Percentiles rank a stretch among this genome's conserved stretches.
Conservation (phyloP, 2,797 vertebrate genomes). For the Protosalanx chinensis region DNA sequence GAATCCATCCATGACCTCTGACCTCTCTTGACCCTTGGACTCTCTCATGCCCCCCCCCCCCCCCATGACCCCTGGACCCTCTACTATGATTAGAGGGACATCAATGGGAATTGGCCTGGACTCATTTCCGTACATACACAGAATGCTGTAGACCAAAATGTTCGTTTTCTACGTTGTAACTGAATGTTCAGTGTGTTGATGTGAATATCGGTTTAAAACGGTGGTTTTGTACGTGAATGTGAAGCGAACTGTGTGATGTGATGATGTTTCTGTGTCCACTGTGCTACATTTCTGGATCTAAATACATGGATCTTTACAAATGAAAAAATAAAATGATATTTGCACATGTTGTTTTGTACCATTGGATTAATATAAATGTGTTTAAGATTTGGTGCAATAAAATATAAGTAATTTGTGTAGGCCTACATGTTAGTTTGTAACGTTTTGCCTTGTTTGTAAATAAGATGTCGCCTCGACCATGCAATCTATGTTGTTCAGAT, state of each 20-base stretch:
- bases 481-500: neutral
- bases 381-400: neutral
- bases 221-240: neutral
- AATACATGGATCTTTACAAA: neutral
- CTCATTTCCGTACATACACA: neutral
- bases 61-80: neutral
- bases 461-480: neutral
- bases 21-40: too few relatives aligned
- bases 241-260: neutral
- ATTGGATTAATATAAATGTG: slow-evolving; percentile 10
- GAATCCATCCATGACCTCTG: neutral
- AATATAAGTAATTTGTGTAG: neutral
- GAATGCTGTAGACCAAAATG: slow-evolving; percentile 17
- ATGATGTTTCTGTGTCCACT: neutral
- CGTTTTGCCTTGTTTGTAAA: neutral
- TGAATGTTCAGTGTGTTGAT: slow-evolving; percentile 17
- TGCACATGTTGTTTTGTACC: slow-evolving; percentile 13
- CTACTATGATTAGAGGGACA: neutral
- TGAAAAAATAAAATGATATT: slow-evolving; percentile 1
- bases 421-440: neutral
- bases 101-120: slow-evolving; percentile 9
- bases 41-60: neutral
- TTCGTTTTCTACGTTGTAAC: slow-evolving; percentile 40
- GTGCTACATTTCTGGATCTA: neutral
- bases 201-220: neutral